Conservation (phyloP, 2,888 invertebrate species). For the Amblyjoppa proteus region DNA sequence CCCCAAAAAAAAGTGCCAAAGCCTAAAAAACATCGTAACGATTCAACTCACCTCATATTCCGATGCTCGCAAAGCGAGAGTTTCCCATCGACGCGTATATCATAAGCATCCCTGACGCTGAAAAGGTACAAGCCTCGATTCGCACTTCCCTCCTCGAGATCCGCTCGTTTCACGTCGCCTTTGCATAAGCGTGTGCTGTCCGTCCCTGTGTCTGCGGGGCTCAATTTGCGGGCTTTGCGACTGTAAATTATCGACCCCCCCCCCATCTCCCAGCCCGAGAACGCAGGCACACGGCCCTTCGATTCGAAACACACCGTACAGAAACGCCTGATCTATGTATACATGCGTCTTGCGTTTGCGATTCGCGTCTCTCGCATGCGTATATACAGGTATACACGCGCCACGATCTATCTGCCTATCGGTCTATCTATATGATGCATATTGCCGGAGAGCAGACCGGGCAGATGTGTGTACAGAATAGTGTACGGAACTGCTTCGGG, state of each 20-base stretch:
- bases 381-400: not conserved
- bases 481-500: conserved; percentile 13
- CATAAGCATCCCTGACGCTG: not conserved
- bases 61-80: not conserved
- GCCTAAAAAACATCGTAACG: conserved; percentile 22
- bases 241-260: conserved; percentile 74
- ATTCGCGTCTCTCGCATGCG: not conserved
- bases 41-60: not conserved
- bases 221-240: conserved; percentile 71
- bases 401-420: not conserved
- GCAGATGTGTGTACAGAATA: conserved; percentile 10
- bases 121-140: not conserved
- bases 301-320: not conserved
- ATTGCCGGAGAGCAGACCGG: not conserved
- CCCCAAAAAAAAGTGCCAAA: not conserved
- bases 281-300: conserved; percentile 1
- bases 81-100: not conserved
- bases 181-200: conserved; percentile 64
- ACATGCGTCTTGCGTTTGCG: conserved; percentile 8
- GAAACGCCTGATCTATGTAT: not conserved
- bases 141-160: conserved; percentile 25
- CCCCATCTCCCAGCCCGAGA: conserved; percentile 36
- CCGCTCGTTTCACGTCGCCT: conserved; percentile 67
- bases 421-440: conserved; percentile 10
- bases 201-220: conserved; percentile 41